phyloP scores from a whole-genome alignment of 1,140 invertebrate genomes.

The Phymastichus coffea region DNA sequence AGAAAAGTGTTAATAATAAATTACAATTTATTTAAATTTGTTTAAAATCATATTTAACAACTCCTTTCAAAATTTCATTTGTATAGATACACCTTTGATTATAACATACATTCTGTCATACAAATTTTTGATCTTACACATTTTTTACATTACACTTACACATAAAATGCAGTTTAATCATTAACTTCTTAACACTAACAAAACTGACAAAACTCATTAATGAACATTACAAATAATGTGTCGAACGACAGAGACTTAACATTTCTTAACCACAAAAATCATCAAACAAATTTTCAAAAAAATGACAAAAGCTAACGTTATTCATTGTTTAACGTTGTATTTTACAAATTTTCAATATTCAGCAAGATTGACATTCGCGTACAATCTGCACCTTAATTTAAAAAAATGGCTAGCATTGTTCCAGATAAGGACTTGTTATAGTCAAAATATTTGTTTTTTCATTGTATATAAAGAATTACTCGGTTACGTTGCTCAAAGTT shows the following conservation, averaged over 20 bases:
- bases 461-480: conserved; percentile 17
- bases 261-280: conserved; percentile 9
- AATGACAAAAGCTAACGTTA: conserved; percentile 5
- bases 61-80: conserved; percentile 29
- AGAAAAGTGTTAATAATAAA: conserved; percentile 32
- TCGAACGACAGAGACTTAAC: not conserved
- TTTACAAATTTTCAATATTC: conserved; percentile 20
- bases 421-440: conserved; percentile 1
- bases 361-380: too few relatives aligned
- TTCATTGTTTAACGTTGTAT: conserved; percentile 7
- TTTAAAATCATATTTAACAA: conserved; percentile 49
- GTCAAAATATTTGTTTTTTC: conserved; percentile 22
- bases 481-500: conserved; percentile 2
- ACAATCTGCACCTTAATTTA: too few relatives aligned
- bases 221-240: conserved; percentile 12
- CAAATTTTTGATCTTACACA: conserved; percentile 1
- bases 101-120: conserved; percentile 17
- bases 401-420: conserved; percentile 14
- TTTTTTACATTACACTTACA: conserved; percentile 26
- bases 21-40: conserved; percentile 48
- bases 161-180: conserved; percentile 16
- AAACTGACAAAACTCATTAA: conserved; percentile 8
- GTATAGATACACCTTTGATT: conserved; percentile 30
- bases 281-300: not conserved
- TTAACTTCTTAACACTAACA: conserved; percentile 13